Base-by-base conservation (phyloP, 2,113 vertebrate genomes). In the Ascaphus truei region DNA sequence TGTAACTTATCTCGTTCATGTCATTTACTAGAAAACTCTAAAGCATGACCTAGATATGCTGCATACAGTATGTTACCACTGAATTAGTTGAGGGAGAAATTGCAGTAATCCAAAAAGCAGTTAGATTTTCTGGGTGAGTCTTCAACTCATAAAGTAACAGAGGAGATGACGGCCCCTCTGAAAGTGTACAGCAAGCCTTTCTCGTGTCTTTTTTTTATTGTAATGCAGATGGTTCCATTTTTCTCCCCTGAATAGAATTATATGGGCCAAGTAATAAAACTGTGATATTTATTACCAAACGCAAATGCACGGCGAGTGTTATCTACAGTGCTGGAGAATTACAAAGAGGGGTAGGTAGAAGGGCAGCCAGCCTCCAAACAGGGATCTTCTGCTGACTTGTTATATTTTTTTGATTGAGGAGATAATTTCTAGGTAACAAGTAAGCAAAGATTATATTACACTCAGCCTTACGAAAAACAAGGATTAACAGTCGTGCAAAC, bases 281-380 rank as follows among this genome's bases (percentile, higher is more conserved):
- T 2, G 33, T 39, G 33, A 66, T 52, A 65, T 65, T 65, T 10
- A 39, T 65, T 16, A 13, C 47, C 13, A 4, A 50, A 50, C 47
- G 23, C 10, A 51, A 37, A 26, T 27, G 31, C 6, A 16, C 22
- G 3, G 26, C 12, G 29, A 73, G 4, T 2, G 10, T 1, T 11
- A 13, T 62, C 66, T 59, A 25, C 48, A 73, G 36, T 57, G n/a
- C 51, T 55, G 31, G 53, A 57, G 68, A 58, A 52, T 41, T 26
- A 59, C 48, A 47, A 36, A 63, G 53, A 61, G 66, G 57, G 45
- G 33, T 18, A 62, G 39, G 45, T 60, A 2, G 27, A 56, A 52
- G 27, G 20, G 7, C 8, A 22, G 43, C 3, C 48, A 66, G 33
- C 10, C 34, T 37, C 34, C 3, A 37, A 9, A 37, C 15, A 37